Evolutionary conservation across 2,797 vertebrate species (phyloP).

Genomic region (Varecia variegata): DNA sequence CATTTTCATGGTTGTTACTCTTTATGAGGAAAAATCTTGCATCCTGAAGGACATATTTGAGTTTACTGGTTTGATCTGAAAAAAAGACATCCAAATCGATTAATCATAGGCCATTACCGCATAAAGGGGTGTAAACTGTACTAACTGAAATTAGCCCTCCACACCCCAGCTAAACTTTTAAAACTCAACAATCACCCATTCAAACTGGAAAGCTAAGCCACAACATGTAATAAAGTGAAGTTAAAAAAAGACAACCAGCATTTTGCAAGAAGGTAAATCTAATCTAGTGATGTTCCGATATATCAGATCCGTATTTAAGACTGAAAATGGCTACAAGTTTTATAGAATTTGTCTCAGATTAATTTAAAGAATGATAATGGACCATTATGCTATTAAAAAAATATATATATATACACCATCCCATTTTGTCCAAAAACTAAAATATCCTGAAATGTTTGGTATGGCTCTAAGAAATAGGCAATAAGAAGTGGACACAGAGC

Average conservation of each 20-base stretch:
- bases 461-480: conserved; percentile 50
- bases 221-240: conserved; percentile 77
- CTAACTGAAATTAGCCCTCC: conserved; percentile 41
- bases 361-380: neutral
- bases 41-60: conserved; percentile 95
- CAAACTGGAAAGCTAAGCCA: conserved; percentile 73
- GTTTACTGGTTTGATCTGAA: conserved; percentile 94
- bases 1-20: conserved; percentile 99
- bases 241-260: conserved; percentile 72
- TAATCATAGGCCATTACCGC: conserved; percentile 27
- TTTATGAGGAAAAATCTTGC: conserved; percentile 98
- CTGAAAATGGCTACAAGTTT: neutral
- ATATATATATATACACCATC: neutral
- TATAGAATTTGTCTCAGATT: neutral
- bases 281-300: conserved; percentile 85
- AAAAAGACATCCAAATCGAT: conserved; percentile 77
- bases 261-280: conserved; percentile 68
- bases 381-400: neutral
- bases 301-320: neutral
- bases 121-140: neutral
- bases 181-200: conserved; percentile 66
- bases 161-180: conserved; percentile 62
- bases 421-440: neutral
- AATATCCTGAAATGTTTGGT: neutral
- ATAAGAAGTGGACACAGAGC: conserved; percentile 33